Percentiles rank a stretch among this genome's conserved stretches.
Conservation (phyloP, 2,888 invertebrate genomes). For the Gymnocheta viridis region DNA sequence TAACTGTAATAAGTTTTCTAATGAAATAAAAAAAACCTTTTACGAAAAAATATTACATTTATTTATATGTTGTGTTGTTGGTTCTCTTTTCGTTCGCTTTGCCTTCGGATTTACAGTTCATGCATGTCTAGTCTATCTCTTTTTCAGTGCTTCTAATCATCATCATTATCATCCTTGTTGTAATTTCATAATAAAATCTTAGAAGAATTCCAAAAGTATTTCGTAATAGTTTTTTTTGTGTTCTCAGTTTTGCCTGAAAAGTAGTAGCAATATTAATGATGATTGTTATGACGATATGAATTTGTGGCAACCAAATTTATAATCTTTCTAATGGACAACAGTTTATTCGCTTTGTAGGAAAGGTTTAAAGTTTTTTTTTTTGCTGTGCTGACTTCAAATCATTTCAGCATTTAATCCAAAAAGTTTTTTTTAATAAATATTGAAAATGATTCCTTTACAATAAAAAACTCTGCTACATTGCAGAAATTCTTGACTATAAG, state of each 20-base stretch:
- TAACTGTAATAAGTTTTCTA: neutral
- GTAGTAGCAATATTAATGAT: conserved; percentile 35
- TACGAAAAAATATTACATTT: neutral
- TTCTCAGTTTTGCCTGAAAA: neutral
- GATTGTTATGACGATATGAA: conserved; percentile 5
- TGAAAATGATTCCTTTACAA: too few species aligned
- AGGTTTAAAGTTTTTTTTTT: neutral
- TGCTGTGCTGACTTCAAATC: too few species aligned
- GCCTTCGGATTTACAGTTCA: neutral
- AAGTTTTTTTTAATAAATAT: too few species aligned
- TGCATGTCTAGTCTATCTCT: neutral
- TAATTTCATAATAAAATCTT: neutral
- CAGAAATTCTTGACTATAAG: too few species aligned
- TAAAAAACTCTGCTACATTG: too few species aligned
- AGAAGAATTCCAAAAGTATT: neutral
- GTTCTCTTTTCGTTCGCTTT: neutral
- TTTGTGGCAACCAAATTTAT: neutral
- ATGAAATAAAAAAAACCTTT: neutral
- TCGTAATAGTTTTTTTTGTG: neutral
- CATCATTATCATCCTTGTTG: conserved; percentile 3
- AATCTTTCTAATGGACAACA: neutral
- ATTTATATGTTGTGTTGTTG: neutral
- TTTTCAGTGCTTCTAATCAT: neutral
- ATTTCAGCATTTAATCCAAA: too few species aligned
- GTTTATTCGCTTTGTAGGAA: neutral